phyloP scores from a whole-genome alignment of 2,888 invertebrate species.

The Cremastinae sp. region DNA sequence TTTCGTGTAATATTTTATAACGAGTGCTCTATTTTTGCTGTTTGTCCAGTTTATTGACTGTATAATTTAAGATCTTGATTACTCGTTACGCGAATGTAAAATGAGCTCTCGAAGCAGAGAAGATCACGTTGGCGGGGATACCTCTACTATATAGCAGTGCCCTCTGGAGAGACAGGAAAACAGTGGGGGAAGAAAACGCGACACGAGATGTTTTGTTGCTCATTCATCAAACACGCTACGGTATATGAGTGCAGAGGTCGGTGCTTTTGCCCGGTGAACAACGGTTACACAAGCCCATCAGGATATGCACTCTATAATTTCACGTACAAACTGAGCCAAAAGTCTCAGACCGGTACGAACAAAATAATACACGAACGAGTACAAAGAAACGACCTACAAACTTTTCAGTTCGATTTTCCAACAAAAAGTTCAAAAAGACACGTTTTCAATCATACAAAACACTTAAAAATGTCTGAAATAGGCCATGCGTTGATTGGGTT shows the following conservation, averaged over 20 bases:
- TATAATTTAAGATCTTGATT: constrained; percentile 25
- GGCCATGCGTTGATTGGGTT: too few species aligned
- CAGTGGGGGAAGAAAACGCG: not conserved
- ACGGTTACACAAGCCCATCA: constrained; percentile 43
- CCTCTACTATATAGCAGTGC: not conserved
- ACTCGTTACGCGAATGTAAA: constrained; percentile 1
- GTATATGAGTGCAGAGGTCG: constrained; percentile 25
- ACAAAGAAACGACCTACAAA: not conserved
- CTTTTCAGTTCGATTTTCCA: too few species aligned
- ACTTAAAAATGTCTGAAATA: too few species aligned
- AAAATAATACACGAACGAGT: not conserved
- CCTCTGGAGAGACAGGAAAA: not conserved
- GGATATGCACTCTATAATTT: not conserved
- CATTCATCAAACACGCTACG: constrained; percentile 50
- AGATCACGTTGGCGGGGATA: not conserved
- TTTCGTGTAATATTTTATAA: too few species aligned
- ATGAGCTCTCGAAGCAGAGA: constrained; percentile 1
- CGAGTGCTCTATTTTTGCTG: not conserved
- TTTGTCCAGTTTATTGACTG: constrained; percentile 6
- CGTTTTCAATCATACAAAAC: too few species aligned
- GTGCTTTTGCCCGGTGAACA: constrained; percentile 38
- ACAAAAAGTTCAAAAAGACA: too few species aligned
- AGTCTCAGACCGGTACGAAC: too few species aligned
- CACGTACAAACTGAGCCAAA: too few species aligned
- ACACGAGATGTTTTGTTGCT: constrained; percentile 33